These are phyloP conservation scores for Julus scanicus DNA, from an alignment of 2,888 invertebrate species.

Conservation along the genomic window DNA sequence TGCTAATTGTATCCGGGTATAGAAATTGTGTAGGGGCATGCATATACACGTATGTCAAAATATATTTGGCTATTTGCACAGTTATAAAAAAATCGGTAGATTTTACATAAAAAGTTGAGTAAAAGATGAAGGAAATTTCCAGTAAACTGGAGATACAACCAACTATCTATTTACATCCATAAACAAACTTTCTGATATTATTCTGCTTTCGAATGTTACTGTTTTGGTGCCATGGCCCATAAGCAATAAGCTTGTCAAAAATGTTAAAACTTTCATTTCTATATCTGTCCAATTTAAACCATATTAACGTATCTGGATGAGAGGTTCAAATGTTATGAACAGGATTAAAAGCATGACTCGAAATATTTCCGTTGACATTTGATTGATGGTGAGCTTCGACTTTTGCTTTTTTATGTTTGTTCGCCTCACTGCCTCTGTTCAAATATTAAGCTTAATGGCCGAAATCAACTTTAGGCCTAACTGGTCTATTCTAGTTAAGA, in stretches of 20 bases:
- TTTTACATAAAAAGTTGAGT: too few relatives aligned
- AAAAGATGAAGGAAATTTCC: too few relatives aligned
- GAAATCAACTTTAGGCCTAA: neutral
- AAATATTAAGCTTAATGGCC: neutral
- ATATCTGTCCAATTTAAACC: neutral
- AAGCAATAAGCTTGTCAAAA: neutral
- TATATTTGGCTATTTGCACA: too few relatives aligned
- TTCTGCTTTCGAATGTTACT: too few relatives aligned
- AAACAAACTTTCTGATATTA: too few relatives aligned
- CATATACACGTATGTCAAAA: too few relatives aligned
- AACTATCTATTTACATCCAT: too few relatives aligned
- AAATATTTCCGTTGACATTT: conserved; percentile 25
- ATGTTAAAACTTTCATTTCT: neutral
- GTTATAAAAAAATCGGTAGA: too few relatives aligned
- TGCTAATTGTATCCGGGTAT: too few relatives aligned
- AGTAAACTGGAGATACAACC: too few relatives aligned
- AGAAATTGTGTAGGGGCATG: too few relatives aligned
- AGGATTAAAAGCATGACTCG: conserved; percentile 22
- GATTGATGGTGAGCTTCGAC: neutral
- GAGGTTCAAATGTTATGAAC: neutral
- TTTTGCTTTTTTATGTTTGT: neutral
- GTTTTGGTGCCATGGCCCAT: too few relatives aligned
- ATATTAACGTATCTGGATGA: neutral
- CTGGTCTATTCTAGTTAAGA: neutral
- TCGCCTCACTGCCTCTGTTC: neutral